Conservation (phyloP, 2,797 vertebrate species). For the Leptoclinus maculatus region DNA sequence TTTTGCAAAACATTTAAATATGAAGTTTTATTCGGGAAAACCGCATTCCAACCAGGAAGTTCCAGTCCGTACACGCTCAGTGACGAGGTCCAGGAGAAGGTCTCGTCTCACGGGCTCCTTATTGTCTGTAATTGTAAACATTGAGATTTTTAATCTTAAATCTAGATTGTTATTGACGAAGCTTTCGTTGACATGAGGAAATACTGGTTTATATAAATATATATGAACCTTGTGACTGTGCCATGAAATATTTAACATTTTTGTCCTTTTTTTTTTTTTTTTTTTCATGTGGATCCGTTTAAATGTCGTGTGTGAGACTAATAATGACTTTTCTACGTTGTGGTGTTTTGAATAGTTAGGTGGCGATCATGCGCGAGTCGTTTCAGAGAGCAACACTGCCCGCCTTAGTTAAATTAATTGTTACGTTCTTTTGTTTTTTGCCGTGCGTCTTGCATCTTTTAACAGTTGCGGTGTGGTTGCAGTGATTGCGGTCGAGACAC, state of each 20-base stretch:
- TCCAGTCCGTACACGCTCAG: neutral
- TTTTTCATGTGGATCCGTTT: slow-evolving; percentile 6
- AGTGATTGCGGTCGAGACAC: neutral
- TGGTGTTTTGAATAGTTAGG: slow-evolving; percentile 9
- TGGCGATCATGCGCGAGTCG: slow-evolving; percentile 12
- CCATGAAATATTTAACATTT: slow-evolving; percentile 2
- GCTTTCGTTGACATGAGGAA: neutral
- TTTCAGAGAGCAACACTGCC: slow-evolving; percentile 6
- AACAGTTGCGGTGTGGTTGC: neutral
- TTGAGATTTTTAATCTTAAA: neutral
- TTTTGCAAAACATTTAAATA: neutral
- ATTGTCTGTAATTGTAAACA: neutral
- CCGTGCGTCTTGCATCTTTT: neutral
- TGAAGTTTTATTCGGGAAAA: neutral
- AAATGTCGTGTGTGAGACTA: neutral
- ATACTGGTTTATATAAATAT: neutral
- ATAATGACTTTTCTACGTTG: neutral
- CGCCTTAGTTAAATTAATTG: neutral
- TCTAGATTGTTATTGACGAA: neutral
- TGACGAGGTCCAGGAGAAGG: neutral
- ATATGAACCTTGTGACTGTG: slow-evolving; percentile 6
- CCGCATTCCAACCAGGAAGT: neutral
- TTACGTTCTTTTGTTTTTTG: neutral
- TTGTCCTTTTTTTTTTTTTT: neutral
- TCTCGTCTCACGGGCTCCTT: neutral